Conservation (phyloP, 2,888 invertebrate species). For the Chamaedrilus cognettii region DNA sequence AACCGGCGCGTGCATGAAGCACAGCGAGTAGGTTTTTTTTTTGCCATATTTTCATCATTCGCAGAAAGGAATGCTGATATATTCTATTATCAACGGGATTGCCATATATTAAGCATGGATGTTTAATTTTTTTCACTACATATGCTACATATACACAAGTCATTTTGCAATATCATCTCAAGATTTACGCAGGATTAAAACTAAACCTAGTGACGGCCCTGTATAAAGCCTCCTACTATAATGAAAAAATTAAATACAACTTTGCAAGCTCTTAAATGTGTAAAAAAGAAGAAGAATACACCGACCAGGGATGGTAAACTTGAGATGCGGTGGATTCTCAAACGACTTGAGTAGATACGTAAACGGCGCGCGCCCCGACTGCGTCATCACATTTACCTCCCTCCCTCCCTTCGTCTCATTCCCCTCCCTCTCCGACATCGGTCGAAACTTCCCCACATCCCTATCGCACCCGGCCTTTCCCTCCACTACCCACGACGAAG, state of each 20-base stretch:
- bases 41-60: no score
- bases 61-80: no score
- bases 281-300: neutral
- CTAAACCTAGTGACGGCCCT: no score
- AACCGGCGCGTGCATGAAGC: no score
- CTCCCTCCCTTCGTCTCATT: constrained; percentile 19
- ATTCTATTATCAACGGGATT: no score
- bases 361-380: constrained; percentile 19
- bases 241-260: neutral
- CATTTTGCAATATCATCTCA: no score
- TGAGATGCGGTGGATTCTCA: constrained; percentile 44
- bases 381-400: constrained; percentile 22
- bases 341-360: constrained; percentile 43
- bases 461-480: constrained; percentile 28
- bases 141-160: neutral
- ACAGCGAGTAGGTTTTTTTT: no score
- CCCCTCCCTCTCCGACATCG: constrained; percentile 21
- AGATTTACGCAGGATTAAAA: no score
- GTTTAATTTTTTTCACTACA: neutral
- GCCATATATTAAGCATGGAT: neutral
- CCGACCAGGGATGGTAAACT: constrained; percentile 47
- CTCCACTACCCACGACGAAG: constrained; percentile 32
- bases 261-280: no score
- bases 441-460: constrained; percentile 23
- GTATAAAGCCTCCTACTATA: no score